These are phyloP conservation scores for Empidonax traillii DNA, from an alignment of 2,113 vertebrate genomes.

Conservation along the genomic window DNA sequence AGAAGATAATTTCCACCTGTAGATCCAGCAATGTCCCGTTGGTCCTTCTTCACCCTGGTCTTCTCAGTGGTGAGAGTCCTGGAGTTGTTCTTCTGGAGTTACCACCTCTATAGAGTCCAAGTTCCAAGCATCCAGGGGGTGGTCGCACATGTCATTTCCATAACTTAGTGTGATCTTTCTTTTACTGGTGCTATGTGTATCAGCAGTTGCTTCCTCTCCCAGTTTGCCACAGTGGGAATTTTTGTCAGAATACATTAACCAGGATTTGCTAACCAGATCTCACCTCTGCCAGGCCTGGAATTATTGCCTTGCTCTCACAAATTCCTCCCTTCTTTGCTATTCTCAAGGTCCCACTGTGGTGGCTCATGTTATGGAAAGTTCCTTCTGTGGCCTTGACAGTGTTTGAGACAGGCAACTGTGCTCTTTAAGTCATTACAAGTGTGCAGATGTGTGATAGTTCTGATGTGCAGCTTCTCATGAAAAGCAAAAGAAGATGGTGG, in stretches of 20 bases:
- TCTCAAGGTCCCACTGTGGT: not conserved
- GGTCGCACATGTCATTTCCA: not conserved
- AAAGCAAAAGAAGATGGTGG: not conserved
- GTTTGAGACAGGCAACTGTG: not conserved
- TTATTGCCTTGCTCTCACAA: not conserved
- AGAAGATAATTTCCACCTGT: not conserved
- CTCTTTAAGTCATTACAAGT: not conserved
- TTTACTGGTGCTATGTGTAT: not conserved
- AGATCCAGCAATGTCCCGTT: not conserved
- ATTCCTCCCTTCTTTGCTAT: not conserved
- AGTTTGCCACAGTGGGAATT: not conserved
- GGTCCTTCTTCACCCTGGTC: not conserved
- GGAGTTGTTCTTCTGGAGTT: not conserved
- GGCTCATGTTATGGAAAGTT: not conserved
- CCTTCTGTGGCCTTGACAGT: not conserved
- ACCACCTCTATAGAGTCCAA: not conserved
- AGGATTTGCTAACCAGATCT: not conserved
- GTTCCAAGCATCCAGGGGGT: not conserved
- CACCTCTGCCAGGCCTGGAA: not conserved
- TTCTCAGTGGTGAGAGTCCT: not conserved
- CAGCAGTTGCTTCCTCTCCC: not conserved
- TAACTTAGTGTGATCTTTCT: not conserved
- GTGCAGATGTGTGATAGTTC: not conserved
- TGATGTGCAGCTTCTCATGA: not conserved
- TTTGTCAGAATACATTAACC: not conserved